Evolutionary conservation across 2,888 invertebrate species (phyloP), one percentile per base, ranked within the genome.

Genomic region (Stenichneumon culpator): DNA sequence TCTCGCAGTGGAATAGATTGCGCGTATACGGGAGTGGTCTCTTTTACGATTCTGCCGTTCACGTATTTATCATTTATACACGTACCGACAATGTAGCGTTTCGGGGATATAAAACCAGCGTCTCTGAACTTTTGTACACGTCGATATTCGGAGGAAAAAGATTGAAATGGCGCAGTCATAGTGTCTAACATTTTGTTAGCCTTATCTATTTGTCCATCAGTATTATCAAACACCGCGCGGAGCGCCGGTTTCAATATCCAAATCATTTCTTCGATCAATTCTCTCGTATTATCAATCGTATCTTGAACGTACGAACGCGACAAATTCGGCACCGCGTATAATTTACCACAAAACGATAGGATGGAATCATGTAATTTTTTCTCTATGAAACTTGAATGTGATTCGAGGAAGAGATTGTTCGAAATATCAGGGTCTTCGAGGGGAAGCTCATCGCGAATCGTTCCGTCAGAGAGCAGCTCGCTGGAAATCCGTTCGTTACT

Each of bases 271-370:
- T 36, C 65, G n/a, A 79, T 50, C 44, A 79, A 70, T 52, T 36
- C 72, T 70, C 11, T 70, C 11, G 79, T 63, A 28, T 79, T 65
- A 22, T 72, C 50, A 14, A 79, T 32, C 44, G 63, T 22, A 16
- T 36, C 65, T 47, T 72, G 47, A 39, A 72, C 65, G 36, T 72
- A 39, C 2, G 28, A 70, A 47, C 72, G 72, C 16, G 79, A 44
- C 47, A 72, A 72, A 60, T 69, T 25, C 39, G 70, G 72, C 14
- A 63, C 36, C 32, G 80, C 63, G 39, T 80, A 80, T 7, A 80
- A 25, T 80, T 80, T 80, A 14, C 25, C 79, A 36, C 60, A 25
- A 50, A 72, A 79, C 52, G 19, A 22, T 63, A 39, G 14, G 6
- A 72, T 44, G 16, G 16, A 60, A 19, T 72, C 36, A 25, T 72